phyloP scores from a whole-genome alignment of 2,888 invertebrate genomes.

The Lacanobia oleracea region DNA sequence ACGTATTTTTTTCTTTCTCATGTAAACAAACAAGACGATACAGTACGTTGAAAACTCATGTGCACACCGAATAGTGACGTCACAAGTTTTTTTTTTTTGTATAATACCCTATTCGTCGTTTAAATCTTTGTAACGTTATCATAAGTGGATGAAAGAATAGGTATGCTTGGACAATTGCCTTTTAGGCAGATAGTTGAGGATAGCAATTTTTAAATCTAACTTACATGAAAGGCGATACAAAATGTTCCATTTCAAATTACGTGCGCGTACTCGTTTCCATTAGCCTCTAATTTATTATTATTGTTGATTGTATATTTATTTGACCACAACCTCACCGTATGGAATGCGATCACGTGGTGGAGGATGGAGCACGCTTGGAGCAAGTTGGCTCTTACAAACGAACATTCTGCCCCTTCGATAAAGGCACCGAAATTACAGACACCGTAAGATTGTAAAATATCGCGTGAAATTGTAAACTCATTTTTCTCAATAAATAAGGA shows the following conservation, averaged over 20 bases:
- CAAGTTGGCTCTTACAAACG: not conserved
- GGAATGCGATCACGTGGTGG: too few species aligned
- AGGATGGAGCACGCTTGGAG: too few species aligned
- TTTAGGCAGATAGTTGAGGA: not conserved
- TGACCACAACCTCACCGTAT: too few species aligned
- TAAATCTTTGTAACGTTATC: constrained; percentile 14
- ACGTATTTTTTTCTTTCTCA: too few species aligned
- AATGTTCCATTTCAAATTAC: constrained; percentile 16
- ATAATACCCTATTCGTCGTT: not conserved
- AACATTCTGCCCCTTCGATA: not conserved
- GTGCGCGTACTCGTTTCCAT: not conserved
- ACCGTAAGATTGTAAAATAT: too few species aligned
- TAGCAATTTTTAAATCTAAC: constrained; percentile 21
- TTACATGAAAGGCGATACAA: constrained; percentile 23
- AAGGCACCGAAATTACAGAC: not conserved
- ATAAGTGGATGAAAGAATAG: not conserved
- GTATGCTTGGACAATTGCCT: not conserved
- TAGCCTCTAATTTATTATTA: not conserved
- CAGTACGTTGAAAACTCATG: too few species aligned
- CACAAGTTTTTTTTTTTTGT: too few species aligned
- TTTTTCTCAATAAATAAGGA: too few species aligned
- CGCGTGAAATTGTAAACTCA: too few species aligned
- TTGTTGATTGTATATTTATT: too few species aligned
- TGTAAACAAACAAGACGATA: too few species aligned
- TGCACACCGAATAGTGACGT: too few species aligned